Evolutionary conservation across 1,140 invertebrate species (phyloP).

Genomic region (Nixonia krombeini): DNA sequence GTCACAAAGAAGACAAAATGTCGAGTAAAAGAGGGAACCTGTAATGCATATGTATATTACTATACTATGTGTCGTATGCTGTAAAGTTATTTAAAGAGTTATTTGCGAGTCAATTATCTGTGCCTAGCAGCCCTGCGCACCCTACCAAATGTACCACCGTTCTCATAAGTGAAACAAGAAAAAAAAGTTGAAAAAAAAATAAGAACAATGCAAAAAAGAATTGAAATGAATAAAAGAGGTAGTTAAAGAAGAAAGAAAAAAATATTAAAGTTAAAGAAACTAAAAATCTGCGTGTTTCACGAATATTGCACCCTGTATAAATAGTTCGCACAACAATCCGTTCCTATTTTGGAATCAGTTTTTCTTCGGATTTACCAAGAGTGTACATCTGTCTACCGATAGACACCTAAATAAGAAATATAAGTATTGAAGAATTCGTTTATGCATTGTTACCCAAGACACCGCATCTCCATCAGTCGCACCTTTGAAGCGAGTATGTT

Average conservation of each 20-base stretch:
- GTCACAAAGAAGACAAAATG: slow-evolving; percentile 15
- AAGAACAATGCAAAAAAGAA: slow-evolving; percentile 23
- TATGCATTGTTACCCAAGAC: slow-evolving; percentile 57
- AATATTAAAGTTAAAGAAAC: slow-evolving; percentile 25
- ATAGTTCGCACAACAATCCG: slow-evolving; percentile 68
- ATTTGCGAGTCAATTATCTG: slow-evolving; percentile 74
- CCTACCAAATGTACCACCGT: slow-evolving; percentile 72
- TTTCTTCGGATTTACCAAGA: slow-evolving; percentile 62
- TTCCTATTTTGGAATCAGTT: slow-evolving; percentile 66
- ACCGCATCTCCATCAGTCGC: slow-evolving; percentile 15
- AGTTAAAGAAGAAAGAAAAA: slow-evolving; percentile 11
- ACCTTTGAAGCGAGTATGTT: background rate
- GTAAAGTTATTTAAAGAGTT: slow-evolving; percentile 73
- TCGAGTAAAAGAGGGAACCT: slow-evolving; percentile 37
- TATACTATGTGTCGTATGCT: slow-evolving; percentile 72
- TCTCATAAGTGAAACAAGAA: slow-evolving; percentile 65
- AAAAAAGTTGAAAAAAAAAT: slow-evolving; percentile 53
- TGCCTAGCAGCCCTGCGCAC: slow-evolving; percentile 73
- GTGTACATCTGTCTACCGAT: slow-evolving; percentile 64
- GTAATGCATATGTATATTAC: slow-evolving; percentile 66
- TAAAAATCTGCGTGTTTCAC: slow-evolving; percentile 57
- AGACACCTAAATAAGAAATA: slow-evolving; percentile 60
- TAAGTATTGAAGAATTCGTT: slow-evolving; percentile 59
- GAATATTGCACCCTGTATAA: slow-evolving; percentile 66
- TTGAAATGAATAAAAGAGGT: slow-evolving; percentile 22